Percentiles rank a stretch among this genome's conserved stretches.
These are phyloP conservation scores for Sminthurides bifidus DNA, from an alignment of 1,140 invertebrate genomes.

Conservation along the genomic window DNA sequence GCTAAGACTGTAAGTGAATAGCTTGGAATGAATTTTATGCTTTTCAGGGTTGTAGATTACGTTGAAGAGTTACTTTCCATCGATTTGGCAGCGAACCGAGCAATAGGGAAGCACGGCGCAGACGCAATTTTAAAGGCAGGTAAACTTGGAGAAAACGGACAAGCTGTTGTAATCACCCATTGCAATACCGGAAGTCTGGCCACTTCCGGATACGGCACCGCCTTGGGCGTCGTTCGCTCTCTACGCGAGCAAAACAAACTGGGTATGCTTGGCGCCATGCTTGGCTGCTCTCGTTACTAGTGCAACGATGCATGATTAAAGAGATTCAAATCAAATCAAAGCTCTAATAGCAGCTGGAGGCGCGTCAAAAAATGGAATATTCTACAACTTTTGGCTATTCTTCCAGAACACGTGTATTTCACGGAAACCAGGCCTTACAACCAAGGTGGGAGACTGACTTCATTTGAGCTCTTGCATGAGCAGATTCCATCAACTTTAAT, in stretches of 20 bases:
- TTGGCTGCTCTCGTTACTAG: too few relatives aligned
- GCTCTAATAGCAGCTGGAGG: too few relatives aligned
- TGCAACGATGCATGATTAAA: too few relatives aligned
- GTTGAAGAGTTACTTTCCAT: conserved; percentile 21
- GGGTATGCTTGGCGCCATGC: too few relatives aligned
- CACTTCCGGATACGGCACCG: conserved; percentile 93
- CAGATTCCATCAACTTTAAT: conserved; percentile 85
- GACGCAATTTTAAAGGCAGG: conserved; percentile 47
- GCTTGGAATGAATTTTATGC: background rate
- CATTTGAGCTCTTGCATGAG: conserved; percentile 87
- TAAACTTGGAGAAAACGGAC: conserved; percentile 37
- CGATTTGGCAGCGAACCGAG: conserved; percentile 22
- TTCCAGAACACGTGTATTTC: conserved; percentile 72
- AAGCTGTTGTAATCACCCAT: conserved; percentile 73
- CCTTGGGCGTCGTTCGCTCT: conserved; percentile 81
- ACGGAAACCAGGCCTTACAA: conserved; percentile 98
- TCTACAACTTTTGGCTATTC: background rate
- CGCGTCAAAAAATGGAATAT: too few relatives aligned
- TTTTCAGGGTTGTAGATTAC: conserved; percentile 18
- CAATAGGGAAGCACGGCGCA: conserved; percentile 68
- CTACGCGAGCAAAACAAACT: conserved; percentile 59
- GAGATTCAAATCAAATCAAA: too few relatives aligned
- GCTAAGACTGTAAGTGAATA: background rate
- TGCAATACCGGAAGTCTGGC: conserved; percentile 92
- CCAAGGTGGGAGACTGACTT: conserved; percentile 88